Evolutionary conservation across 2,113 vertebrate genomes (phyloP).

Genomic region (Eublepharis macularius): DNA sequence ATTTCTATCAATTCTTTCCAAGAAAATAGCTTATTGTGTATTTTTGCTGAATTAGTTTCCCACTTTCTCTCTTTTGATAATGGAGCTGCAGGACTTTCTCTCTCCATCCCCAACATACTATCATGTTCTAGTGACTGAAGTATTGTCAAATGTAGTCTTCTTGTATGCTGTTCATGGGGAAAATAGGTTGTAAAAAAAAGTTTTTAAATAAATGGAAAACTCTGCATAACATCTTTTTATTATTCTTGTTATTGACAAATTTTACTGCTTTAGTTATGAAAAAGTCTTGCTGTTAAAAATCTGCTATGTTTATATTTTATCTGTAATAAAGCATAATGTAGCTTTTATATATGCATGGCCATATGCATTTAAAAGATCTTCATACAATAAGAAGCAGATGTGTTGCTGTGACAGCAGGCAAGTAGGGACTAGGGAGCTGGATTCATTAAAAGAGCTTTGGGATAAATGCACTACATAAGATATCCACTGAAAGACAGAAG

Average conservation of each 20-base stretch:
- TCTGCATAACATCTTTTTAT: neutral
- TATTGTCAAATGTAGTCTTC: neutral
- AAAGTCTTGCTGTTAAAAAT: neutral
- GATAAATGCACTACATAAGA: conserved; percentile 73
- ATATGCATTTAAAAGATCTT: conserved; percentile 35
- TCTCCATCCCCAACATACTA: neutral
- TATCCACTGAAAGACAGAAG: conserved; percentile 74
- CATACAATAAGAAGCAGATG: conserved; percentile 67
- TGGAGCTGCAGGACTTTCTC: neutral
- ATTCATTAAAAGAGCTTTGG: conserved; percentile 71
- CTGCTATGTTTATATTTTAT: neutral
- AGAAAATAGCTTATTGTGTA: neutral
- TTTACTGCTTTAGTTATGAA: neutral
- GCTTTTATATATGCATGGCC: neutral
- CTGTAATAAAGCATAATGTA: neutral
- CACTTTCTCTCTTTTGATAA: neutral
- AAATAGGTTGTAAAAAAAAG: too few relatives aligned
- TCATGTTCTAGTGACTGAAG: neutral
- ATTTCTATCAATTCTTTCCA: neutral
- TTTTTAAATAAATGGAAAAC: too few relatives aligned
- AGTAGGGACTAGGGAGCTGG: conserved; percentile 66
- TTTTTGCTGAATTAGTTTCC: neutral
- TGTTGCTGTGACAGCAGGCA: conserved; percentile 70
- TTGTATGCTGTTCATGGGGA: neutral
- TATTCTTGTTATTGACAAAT: neutral